Percentiles rank a stretch among this genome's conserved stretches.
Conservation (phyloP, 2,797 vertebrate genomes). For the Sebastes hubbsi region DNA sequence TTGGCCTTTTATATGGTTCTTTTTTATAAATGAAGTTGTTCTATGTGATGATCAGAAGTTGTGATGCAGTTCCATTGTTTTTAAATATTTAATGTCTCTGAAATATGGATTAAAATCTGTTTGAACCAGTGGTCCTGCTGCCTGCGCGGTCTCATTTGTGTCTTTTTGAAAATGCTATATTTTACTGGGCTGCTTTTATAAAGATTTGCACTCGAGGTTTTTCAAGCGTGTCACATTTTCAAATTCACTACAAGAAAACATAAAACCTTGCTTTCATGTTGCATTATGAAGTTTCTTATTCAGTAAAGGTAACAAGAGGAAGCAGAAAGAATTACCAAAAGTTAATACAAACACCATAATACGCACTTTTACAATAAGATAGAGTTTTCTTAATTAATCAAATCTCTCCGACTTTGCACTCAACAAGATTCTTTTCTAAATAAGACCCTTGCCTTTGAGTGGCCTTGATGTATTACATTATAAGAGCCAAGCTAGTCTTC, state of each 20-base stretch:
- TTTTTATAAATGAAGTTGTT: constrained; percentile 88
- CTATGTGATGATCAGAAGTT: constrained; percentile 92
- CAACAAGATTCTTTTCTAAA: constrained; percentile 25
- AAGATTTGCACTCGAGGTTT: not conserved
- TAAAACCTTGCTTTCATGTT: not conserved
- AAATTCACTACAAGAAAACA: not conserved
- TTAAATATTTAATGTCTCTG: constrained; percentile 94
- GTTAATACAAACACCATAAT: not conserved
- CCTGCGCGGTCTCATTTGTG: constrained; percentile 32
- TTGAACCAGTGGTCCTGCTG: constrained; percentile 83
- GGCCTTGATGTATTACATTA: constrained; percentile 47
- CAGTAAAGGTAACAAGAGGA: not conserved
- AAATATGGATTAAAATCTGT: constrained; percentile 91
- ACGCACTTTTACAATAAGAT: not conserved
- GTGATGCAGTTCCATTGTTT: constrained; percentile 95
- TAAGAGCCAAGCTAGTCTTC: constrained; percentile 47
- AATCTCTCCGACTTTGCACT: constrained; percentile 1
- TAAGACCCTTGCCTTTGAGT: constrained; percentile 25
- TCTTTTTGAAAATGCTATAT: not conserved
- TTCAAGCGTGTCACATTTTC: not conserved
- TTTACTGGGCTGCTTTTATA: not conserved
- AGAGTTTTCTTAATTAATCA: not conserved
- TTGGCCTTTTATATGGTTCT: constrained; percentile 85
- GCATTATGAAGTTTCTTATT: not conserved
- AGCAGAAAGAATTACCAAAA: not conserved